Conservation (phyloP, 1,140 invertebrate genomes). For the Whitmania pigra region DNA sequence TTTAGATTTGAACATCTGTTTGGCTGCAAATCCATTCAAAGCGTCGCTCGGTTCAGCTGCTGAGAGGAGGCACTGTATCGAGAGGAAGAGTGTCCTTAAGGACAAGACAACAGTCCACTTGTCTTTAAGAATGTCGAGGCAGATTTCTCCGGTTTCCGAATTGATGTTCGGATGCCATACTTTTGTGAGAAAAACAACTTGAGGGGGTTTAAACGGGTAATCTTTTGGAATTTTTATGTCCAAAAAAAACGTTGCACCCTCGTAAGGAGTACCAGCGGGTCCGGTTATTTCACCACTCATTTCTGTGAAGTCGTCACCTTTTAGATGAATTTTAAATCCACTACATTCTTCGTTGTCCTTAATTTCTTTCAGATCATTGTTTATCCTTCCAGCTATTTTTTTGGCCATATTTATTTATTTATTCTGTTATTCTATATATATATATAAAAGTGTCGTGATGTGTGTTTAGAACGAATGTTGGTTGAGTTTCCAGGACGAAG, state of each 20-base stretch:
- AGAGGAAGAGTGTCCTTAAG: constrained; percentile 80
- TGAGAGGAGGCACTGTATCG: constrained; percentile 74
- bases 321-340: constrained; percentile 76
- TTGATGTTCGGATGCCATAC: constrained; percentile 99
- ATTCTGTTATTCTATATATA: too few relatives aligned
- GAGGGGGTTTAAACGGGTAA: constrained; percentile 98
- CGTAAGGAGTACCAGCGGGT: constrained; percentile 90
- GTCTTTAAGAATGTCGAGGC: constrained; percentile 98
- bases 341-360: constrained; percentile 90
- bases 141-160: constrained; percentile 95
- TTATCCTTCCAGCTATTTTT: constrained; percentile 84
- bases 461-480: too few relatives aligned
- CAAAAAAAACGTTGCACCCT: constrained; percentile 79
- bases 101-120: constrained; percentile 99
- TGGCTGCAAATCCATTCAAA: constrained; percentile 72
- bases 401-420: too few relatives aligned
- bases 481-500: too few relatives aligned
- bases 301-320: constrained; percentile 83
- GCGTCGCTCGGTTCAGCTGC: constrained; percentile 91
- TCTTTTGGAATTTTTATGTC: constrained; percentile 97
- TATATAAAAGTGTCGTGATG: too few relatives aligned
- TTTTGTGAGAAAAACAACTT: constrained; percentile 78
- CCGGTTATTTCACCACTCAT: constrained; percentile 61
- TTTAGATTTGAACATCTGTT: constrained; percentile 78
- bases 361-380: constrained; percentile 93